Conservation (phyloP, 37 sponge, comb jelly and placozoan genomes). For the Spongilla lacustris region DNA sequence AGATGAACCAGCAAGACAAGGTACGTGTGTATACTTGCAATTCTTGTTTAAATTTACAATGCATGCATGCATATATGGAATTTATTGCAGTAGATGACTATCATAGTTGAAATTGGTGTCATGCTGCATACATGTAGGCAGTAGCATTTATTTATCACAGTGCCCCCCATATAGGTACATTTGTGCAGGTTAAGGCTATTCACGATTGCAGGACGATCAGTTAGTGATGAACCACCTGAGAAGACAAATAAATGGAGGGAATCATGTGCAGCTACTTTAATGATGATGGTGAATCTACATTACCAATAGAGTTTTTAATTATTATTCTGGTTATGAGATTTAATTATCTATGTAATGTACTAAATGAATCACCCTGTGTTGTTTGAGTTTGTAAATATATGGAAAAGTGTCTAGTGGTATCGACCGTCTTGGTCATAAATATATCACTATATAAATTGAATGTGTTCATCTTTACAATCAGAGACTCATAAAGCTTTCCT, state of each 20-base stretch:
- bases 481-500: too few relatives aligned
- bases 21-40: neutral
- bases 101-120: too few relatives aligned
- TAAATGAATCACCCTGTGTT: too few relatives aligned
- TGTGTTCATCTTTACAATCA: too few relatives aligned
- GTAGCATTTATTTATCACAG: neutral
- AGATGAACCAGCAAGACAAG: neutral
- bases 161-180: neutral
- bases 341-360: neutral
- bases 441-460: too few relatives aligned
- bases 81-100: neutral
- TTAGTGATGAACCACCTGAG: slow-evolving; percentile 10
- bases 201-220: neutral
- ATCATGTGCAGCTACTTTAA: slow-evolving; percentile 10
- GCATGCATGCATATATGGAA: neutral
- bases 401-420: too few relatives aligned
- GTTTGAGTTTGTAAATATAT: too few relatives aligned
- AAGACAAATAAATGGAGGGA: slow-evolving; percentile 22
- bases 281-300: slow-evolving; percentile 4
- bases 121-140: neutral
- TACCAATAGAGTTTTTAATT: neutral
- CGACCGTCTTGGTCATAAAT: too few relatives aligned
- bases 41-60: neutral
- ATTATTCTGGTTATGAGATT: neutral
- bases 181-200: neutral